Conservation (phyloP, 2,797 vertebrate genomes). For the Aldrovandia affinis region DNA sequence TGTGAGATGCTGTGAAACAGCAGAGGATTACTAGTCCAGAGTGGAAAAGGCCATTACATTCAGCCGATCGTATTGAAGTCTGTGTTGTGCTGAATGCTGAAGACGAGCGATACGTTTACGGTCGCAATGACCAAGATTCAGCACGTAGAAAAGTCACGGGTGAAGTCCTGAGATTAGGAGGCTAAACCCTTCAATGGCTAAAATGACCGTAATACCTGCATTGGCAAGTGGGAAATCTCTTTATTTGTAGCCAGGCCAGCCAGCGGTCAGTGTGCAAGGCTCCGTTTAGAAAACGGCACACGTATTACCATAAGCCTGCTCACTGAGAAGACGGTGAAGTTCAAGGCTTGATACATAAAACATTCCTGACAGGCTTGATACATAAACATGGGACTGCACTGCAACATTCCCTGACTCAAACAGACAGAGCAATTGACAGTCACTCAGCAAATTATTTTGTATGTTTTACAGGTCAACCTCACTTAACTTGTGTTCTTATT, state of each 20-base stretch:
- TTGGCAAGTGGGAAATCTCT: slow-evolving; percentile 30
- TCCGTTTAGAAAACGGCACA: slow-evolving; percentile 2
- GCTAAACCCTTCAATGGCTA: slow-evolving; percentile 46
- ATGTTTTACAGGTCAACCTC: neutral
- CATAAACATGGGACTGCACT: neutral
- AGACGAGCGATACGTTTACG: neutral
- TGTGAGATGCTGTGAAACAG: neutral
- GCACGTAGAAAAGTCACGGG: slow-evolving; percentile 24
- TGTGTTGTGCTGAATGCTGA: neutral
- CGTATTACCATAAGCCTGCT: slow-evolving; percentile 11
- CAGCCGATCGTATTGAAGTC: neutral
- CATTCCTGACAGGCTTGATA: neutral
- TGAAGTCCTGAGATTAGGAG: slow-evolving; percentile 53
- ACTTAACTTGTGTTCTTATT: neutral
- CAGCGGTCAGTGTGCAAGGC: neutral
- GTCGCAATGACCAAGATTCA: neutral
- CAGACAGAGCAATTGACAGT: neutral
- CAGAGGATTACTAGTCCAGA: neutral
- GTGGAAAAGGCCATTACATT: neutral
- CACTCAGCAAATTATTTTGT: neutral
- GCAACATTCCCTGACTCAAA: neutral
- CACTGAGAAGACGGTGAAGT: neutral
- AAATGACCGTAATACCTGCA: slow-evolving; percentile 47
- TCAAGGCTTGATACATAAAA: neutral
- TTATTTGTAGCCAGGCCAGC: slow-evolving; percentile 31